These are phyloP conservation scores for Gorsachius magnificus DNA, from an alignment of 2,797 vertebrate genomes.

Conservation along the genomic window DNA sequence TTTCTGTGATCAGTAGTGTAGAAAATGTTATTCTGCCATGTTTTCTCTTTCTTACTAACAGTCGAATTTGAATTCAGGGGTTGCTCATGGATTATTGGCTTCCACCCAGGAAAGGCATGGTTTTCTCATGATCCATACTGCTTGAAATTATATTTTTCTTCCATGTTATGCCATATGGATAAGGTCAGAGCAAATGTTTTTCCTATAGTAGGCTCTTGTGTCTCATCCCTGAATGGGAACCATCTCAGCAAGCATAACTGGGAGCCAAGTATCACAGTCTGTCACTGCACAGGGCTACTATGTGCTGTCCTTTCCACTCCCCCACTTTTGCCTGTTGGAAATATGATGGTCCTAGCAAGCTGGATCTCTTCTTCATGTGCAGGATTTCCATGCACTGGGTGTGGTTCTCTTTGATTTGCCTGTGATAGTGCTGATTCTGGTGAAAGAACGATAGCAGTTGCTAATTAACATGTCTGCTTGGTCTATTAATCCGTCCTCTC, in stretches of 20 bases:
- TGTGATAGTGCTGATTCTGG: not conserved
- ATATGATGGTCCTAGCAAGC: not conserved
- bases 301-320: not conserved
- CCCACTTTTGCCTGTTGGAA: not conserved
- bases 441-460: not conserved
- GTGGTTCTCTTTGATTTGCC: not conserved
- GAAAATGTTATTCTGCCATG: not conserved
- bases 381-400: not conserved
- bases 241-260: not conserved
- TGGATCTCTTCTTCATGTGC: not conserved
- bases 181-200: not conserved
- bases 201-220: not conserved
- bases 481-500: not conserved
- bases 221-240: not conserved
- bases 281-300: not conserved
- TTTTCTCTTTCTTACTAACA: not conserved
- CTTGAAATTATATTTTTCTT: not conserved
- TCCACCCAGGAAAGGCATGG: not conserved
- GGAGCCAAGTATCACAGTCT: not conserved
- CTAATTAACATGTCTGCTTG: not conserved
- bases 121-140: not conserved
- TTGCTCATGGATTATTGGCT: not conserved
- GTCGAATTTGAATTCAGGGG: not conserved
- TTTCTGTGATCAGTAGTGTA: not conserved
- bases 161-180: not conserved